phyloP scores from a whole-genome alignment of 2,888 invertebrate species.

The Eupithecia exiguata region DNA sequence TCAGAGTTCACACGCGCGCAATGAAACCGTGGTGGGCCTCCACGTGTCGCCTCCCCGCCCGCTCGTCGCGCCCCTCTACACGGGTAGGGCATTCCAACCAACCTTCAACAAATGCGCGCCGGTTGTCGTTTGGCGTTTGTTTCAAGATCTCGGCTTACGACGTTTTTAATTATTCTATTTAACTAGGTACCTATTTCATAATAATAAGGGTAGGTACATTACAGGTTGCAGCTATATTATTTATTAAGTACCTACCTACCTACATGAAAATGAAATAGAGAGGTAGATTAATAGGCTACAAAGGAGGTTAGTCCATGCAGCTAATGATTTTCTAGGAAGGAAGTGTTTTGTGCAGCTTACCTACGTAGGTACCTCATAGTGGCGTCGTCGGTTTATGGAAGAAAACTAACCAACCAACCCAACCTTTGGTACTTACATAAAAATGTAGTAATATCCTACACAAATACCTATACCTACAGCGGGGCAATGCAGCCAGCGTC shows the following conservation, averaged over 20 bases:
- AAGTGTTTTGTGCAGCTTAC: not conserved
- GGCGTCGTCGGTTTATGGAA: not conserved
- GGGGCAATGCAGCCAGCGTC: too few relatives aligned
- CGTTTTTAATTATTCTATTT: not conserved
- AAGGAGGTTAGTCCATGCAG: not conserved
- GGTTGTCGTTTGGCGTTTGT: constrained; percentile 55
- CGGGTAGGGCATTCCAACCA: constrained; percentile 62
- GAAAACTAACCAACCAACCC: not conserved
- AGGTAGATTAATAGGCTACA: not conserved
- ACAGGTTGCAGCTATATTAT: too few relatives aligned
- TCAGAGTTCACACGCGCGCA: constrained; percentile 78
- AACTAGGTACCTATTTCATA: not conserved
- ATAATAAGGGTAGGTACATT: too few relatives aligned
- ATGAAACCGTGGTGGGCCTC: constrained; percentile 84
- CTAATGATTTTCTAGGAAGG: not conserved
- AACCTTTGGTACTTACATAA: not conserved
- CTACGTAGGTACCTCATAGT: too few relatives aligned
- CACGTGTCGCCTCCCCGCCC: constrained; percentile 69
- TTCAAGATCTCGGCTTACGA: constrained; percentile 1
- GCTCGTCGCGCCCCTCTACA: constrained; percentile 52
- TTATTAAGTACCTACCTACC: not conserved
- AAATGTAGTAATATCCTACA: too few relatives aligned
- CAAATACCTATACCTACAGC: too few relatives aligned
- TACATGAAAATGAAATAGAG: not conserved
- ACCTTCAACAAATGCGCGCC: constrained; percentile 72